Conservation (phyloP, 2,888 invertebrate species). For the Resseliella maxima region DNA sequence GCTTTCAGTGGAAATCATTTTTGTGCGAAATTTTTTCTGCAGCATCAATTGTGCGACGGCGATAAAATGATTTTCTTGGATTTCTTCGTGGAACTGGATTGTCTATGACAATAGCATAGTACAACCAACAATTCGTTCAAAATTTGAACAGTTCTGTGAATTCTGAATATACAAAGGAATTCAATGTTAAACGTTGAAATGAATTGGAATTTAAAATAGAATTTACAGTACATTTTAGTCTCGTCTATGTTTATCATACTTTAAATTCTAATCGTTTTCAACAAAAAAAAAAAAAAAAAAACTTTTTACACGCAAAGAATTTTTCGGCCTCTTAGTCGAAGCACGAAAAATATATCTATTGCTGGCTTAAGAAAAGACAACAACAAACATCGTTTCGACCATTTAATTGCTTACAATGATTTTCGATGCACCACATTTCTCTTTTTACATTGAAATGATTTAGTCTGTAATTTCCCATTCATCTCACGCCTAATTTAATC, state of each 20-base stretch:
- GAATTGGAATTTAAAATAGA: background rate
- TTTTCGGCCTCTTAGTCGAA: too few species aligned
- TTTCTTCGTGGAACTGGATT: background rate
- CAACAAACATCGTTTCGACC: background rate
- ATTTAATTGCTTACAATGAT: constrained; percentile 29
- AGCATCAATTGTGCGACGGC: background rate
- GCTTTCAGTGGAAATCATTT: background rate
- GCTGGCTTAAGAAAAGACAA: background rate
- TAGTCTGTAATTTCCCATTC: background rate
- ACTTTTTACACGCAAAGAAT: too few species aligned
- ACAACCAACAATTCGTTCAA: background rate
- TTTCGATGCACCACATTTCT: too few species aligned
- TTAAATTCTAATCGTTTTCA: background rate
- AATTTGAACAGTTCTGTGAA: background rate
- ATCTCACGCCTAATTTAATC: constrained; percentile 27
- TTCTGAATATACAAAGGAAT: too few species aligned
- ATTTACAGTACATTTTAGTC: background rate
- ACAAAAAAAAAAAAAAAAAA: too few species aligned
- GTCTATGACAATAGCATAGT: background rate
- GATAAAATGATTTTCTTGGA: background rate
- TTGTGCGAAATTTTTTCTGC: background rate
- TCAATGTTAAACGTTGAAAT: background rate
- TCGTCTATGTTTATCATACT: background rate
- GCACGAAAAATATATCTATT: background rate
- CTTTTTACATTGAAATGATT: background rate